phyloP scores from a whole-genome alignment of 2,113 vertebrate genomes.

The Lipophrys pholis region DNA sequence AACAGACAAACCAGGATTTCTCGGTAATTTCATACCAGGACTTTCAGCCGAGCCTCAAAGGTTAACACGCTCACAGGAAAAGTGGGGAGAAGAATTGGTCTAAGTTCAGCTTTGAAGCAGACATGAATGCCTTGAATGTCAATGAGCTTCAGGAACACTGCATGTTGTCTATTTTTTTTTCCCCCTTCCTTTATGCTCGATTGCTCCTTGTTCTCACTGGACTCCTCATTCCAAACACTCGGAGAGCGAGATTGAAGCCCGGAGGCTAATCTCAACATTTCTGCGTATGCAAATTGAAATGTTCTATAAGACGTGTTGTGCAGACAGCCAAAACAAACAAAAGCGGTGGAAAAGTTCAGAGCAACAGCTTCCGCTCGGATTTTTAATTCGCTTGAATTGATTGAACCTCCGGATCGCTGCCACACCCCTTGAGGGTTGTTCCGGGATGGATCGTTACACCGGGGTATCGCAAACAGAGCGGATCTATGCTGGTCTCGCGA shows the following conservation, averaged over 20 bases:
- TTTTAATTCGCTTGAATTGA: conserved; percentile 76
- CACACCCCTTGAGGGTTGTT: conserved; percentile 57
- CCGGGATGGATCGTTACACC: conserved; percentile 50
- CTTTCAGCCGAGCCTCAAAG: conserved; percentile 40
- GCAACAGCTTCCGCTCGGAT: conserved; percentile 48
- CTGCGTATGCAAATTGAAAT: conserved; percentile 24
- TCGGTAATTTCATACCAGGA: conserved; percentile 16
- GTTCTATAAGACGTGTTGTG: conserved; percentile 15
- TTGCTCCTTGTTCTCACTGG: not conserved
- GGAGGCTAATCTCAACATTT: conserved; percentile 25
- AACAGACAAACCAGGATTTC: conserved; percentile 23
- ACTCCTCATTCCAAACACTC: conserved; percentile 25
- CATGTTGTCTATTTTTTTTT: conserved; percentile 19
- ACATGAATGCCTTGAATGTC: conserved; percentile 51
- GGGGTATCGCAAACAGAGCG: conserved; percentile 35
- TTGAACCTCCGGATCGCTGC: conserved; percentile 49
- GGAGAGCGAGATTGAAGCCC: conserved; percentile 2
- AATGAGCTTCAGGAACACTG: conserved; percentile 44
- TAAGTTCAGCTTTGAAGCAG: conserved; percentile 55
- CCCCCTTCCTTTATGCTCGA: not conserved
- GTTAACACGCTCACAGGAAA: conserved; percentile 60
- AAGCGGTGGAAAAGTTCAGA: conserved; percentile 51
- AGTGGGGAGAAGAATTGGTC: conserved; percentile 41
- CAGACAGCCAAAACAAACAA: conserved; percentile 37
- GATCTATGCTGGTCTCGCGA: conserved; percentile 40